Evolutionary conservation across 2,888 invertebrate genomes (phyloP).

Genomic region (Drosophila cracens): DNA sequence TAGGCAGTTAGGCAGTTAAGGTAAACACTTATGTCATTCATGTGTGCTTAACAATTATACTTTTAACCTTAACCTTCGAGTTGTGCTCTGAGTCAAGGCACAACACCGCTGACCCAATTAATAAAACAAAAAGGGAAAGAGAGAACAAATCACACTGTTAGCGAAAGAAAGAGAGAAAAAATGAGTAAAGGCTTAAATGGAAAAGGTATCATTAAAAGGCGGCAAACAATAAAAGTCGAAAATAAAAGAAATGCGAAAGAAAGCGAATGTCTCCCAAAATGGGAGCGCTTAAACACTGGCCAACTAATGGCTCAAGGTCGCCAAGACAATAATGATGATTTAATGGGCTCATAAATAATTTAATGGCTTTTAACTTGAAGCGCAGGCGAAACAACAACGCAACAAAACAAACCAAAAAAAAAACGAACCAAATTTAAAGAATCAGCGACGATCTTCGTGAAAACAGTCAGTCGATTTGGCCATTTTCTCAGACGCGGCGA

Average conservation of each 20-base stretch:
- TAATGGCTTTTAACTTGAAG: conserved; percentile 81
- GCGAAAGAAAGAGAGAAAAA: conserved; percentile 2
- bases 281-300: conserved; percentile 53
- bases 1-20: neutral
- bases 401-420: conserved; percentile 2
- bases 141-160: neutral
- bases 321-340: conserved; percentile 84
- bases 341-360: conserved; percentile 84
- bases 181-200: conserved; percentile 57
- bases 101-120: conserved; percentile 57
- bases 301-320: conserved; percentile 82
- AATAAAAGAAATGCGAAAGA: conserved; percentile 70
- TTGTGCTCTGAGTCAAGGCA: conserved; percentile 24
- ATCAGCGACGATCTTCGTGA: conserved; percentile 27
- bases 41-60: neutral
- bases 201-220: conserved; percentile 46
- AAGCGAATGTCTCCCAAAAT: conserved; percentile 63
- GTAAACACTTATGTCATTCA: neutral
- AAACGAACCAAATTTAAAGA: conserved; percentile 15
- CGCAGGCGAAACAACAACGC: conserved; percentile 13
- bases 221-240: conserved; percentile 63
- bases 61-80: conserved; percentile 28
- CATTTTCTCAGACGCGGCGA: neutral
- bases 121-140: conserved; percentile 16
- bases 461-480: neutral